These are phyloP conservation scores for Clarias pachynema DNA, from an alignment of 2,797 vertebrate genomes.

Conservation along the genomic window DNA sequence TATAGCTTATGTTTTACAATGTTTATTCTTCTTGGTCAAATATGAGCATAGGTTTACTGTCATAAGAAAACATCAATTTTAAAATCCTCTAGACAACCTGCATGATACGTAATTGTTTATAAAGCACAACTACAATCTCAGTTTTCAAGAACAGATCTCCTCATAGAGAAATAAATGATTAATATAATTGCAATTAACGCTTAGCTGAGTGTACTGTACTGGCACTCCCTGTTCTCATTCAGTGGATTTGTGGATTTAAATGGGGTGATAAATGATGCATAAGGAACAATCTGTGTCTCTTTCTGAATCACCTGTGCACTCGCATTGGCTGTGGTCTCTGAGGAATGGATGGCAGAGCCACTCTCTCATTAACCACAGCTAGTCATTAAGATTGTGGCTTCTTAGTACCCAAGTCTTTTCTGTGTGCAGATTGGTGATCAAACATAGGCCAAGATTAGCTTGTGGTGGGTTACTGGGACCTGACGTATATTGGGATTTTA, in stretches of 20 bases:
- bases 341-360: neutral
- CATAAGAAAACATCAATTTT: neutral
- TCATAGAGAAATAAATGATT: neutral
- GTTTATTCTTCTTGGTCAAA: neutral
- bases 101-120: neutral
- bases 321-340: neutral
- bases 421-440: neutral
- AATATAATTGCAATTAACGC: neutral
- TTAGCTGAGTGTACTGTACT: neutral
- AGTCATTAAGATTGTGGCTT: neutral
- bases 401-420: neutral
- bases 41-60: neutral
- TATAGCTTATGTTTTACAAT: neutral
- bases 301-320: constrained; percentile 6
- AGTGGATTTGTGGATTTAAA: constrained; percentile 14
- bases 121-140: neutral
- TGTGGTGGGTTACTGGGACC: neutral
- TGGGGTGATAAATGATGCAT: constrained; percentile 30
- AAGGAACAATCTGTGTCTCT: constrained; percentile 2
- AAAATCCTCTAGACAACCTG: neutral
- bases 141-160: neutral
- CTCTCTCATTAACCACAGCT: neutral
- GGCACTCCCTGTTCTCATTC: neutral
- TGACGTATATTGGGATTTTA: neutral
- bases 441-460: neutral